These are phyloP conservation scores for Spheniscus mendiculus DNA, from an alignment of 2,113 vertebrate species.

Conservation along the genomic window DNA sequence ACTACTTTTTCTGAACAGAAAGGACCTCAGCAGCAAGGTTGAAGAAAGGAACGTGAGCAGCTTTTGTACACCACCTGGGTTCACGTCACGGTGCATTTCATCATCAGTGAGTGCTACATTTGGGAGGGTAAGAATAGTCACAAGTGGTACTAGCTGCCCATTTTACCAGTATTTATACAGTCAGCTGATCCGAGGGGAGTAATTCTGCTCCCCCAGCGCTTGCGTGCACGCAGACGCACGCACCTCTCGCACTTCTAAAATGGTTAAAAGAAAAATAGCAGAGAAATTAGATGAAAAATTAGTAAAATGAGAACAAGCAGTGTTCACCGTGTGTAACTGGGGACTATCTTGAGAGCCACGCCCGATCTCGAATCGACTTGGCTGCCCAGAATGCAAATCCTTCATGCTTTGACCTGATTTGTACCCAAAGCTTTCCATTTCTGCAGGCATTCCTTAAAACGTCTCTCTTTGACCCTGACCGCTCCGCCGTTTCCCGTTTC, in stretches of 20 bases:
- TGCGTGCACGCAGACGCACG: fast-evolving
- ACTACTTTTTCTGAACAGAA: background rate
- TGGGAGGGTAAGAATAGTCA: background rate
- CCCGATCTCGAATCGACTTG: fast-evolving
- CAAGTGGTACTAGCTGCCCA: background rate
- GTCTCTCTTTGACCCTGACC: fast-evolving
- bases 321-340: background rate
- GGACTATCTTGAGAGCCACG: background rate
- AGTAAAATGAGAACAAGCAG: background rate
- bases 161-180: background rate
- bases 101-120: fast-evolving
- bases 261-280: background rate
- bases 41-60: background rate
- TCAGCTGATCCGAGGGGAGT: fast-evolving
- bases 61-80: background rate
- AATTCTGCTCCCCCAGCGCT: fast-evolving
- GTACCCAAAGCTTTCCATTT: too few relatives aligned
- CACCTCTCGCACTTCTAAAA: fast-evolving
- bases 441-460: background rate
- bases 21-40: background rate
- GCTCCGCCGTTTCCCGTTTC: fast-evolving
- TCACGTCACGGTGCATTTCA: fast-evolving
- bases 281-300: background rate
- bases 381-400: background rate
- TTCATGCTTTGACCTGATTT: fast-evolving